Base-by-base conservation (phyloP, 2,113 vertebrate species). In the Felis chaus region DNA sequence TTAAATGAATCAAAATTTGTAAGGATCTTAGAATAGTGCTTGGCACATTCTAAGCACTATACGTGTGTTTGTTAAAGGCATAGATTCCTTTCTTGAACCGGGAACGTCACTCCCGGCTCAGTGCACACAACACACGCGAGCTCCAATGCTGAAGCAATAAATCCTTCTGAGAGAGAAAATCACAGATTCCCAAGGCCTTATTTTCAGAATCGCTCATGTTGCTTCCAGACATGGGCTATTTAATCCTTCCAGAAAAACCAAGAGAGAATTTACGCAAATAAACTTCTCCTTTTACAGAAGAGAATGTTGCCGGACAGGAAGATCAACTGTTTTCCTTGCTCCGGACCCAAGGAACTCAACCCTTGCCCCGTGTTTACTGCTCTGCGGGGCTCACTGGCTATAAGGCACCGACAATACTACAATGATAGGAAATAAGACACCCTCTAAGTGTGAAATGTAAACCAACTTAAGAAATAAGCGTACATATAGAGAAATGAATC, bases 231-330 rank as follows among this genome's bases (percentile, higher is more conserved):
- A 71, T 91, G 83, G 89, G 94, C 88, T 79, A 97, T 89, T 97
- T 95, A 98, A 97, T 97, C 90, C 95, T 96, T 94, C 95, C 95
- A 97, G 94, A 92, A 96, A 11, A 94, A 96, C 86, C 71, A 61
- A 91, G 85, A 91, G 92, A 95, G 90, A 98, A 96, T 97, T 97
- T 91, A 97, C 71, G 33, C 94, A 97, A 95, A 97, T 94, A 90
- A 96, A 91, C 96, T 85, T 98, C 97, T 97, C 97, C 97, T 95
- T 96, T 97, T 98, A 98, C 93, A 96, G 88, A 93, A 82, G 91
- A 97, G 97, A 96, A 97, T 41, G 81, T 53, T n/a, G 81, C 31
- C 50, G 12, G 86, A 14, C 21, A 41, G 80, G 78, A 89, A 95
- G 93, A 93, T 74, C 84, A 63, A 73, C 66, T 83, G 88, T 87